Evolutionary conservation across 2,797 vertebrate species (phyloP), one percentile per base, ranked within the genome.

Genomic region (Furcifer pardalis): DNA sequence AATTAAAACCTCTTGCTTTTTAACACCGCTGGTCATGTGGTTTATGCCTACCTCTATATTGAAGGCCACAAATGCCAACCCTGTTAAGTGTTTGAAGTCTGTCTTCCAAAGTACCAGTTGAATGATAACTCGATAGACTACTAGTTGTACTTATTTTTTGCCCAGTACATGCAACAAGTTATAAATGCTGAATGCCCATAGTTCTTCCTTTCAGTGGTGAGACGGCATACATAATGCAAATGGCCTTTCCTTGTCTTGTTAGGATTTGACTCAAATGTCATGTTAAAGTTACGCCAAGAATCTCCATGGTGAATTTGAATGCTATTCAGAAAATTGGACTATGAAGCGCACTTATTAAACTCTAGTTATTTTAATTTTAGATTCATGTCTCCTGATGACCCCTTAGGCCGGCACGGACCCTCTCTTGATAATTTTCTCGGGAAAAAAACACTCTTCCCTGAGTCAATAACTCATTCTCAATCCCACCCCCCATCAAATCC

Each of bases 361-460:
- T 74, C 37, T 76, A 32, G 63, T 59, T 62, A 78, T 78, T 74
- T 90, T n/a, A 84, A 27, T 93, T 84, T 87, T 90, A 98, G 98
- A 92, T 98, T 98, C 93, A 98, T 98, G 97, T 97, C 97, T 93
- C 97, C 97, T 0, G 97, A 98, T 21, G 98, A 98, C 79, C 97
- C 98, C 0, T 86, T 98, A 91, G 98, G 98, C 49, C 96, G 97
- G 84, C 96, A 96, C 0, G 97, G 98, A 66, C 97, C 98, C 77
- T 96, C 96, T 15, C 96, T 98, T 23, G 95, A 93, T 77, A 97
- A 96, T 80, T 98, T 98, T 77, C 96, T 98, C 85, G 96, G 95
- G 81, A 97, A 94, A 90, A 97, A 94, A 80, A 95, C 96, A 0
- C 93, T 94, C 90, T 90, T 89, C 21, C 91, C 93, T 0, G 97